Conservation (phyloP, 1,140 invertebrate species). For the Drosophila repleta region DNA sequence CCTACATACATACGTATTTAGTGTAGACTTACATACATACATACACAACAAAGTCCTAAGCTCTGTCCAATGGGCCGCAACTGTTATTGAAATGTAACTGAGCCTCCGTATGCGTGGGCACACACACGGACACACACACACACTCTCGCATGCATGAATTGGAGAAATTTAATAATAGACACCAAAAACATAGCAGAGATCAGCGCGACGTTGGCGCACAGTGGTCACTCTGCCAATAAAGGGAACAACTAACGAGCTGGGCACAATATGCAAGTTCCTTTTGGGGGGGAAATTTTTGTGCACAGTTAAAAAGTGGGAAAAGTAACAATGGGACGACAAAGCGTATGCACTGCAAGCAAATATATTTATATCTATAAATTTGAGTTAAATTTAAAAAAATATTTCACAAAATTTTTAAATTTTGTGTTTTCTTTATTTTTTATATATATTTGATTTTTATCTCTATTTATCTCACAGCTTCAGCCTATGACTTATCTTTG, state of each 20-base stretch:
- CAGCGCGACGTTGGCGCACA: slow-evolving; percentile 33
- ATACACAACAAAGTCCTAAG: slow-evolving; percentile 41
- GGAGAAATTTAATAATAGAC: slow-evolving; percentile 70
- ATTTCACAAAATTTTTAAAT: too few relatives aligned
- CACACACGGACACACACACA: slow-evolving; percentile 22
- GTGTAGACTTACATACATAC: slow-evolving; percentile 2
- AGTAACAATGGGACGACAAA: background rate
- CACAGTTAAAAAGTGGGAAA: background rate
- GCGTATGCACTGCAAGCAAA: background rate
- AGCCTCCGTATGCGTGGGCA: slow-evolving; percentile 18
- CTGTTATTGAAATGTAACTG: slow-evolving; percentile 65
- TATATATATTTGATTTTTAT: too few relatives aligned
- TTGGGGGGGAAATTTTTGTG: slow-evolving; percentile 6
- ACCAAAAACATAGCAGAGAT: slow-evolving; percentile 23
- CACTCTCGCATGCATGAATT: slow-evolving; percentile 23
- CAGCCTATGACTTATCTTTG: background rate
- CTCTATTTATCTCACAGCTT: background rate
- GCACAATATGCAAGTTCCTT: slow-evolving; percentile 6
- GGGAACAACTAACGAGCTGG: background rate
- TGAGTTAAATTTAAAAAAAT: too few relatives aligned
- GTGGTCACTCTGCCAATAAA: slow-evolving; percentile 10
- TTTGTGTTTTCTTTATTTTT: too few relatives aligned
- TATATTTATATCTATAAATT: too few relatives aligned
- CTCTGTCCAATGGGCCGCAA: slow-evolving; percentile 41
- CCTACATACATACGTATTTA: slow-evolving; percentile 1